These are phyloP conservation scores for Crotalus horridus DNA, from an alignment of 2,113 vertebrate species.

Conservation along the genomic window DNA sequence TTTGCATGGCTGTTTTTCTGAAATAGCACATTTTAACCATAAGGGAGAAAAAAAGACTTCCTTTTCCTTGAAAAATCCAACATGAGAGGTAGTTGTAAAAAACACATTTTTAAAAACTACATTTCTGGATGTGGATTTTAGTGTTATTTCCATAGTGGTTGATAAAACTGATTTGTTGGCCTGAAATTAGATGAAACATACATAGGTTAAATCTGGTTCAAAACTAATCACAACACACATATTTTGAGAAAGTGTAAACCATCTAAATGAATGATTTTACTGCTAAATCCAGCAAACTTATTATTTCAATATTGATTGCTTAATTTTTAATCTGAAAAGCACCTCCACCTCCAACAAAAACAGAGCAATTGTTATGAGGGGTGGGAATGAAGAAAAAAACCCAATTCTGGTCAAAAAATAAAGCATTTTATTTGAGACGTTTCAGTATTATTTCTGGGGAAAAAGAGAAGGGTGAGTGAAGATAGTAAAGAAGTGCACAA, in stretches of 20 bases:
- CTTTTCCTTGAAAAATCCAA: neutral
- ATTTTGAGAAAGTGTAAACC: neutral
- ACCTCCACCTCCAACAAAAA: neutral
- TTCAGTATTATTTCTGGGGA: neutral
- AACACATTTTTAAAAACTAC: neutral
- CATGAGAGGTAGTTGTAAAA: neutral
- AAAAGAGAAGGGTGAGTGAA: slow-evolving; percentile 34
- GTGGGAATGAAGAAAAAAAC: slow-evolving; percentile 26
- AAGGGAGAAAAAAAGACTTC: neutral
- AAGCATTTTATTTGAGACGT: slow-evolving; percentile 72
- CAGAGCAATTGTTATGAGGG: neutral
- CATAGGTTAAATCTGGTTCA: neutral
- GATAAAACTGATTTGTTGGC: neutral
- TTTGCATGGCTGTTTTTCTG: neutral
- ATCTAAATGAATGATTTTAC: neutral
- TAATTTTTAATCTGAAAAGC: neutral
- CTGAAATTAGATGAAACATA: neutral
- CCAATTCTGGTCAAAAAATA: slow-evolving; percentile 75
- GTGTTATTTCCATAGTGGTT: neutral
- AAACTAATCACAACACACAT: neutral
- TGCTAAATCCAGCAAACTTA: neutral
- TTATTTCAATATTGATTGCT: neutral
- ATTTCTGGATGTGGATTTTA: neutral
- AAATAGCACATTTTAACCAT: neutral
- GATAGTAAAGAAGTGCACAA: slow-evolving; percentile 55